A percentile compares a stretch with the other conserved stretches of the same genome.
Conservation (phyloP, 2,797 vertebrate species). For the Pithecia hirsuta region DNA sequence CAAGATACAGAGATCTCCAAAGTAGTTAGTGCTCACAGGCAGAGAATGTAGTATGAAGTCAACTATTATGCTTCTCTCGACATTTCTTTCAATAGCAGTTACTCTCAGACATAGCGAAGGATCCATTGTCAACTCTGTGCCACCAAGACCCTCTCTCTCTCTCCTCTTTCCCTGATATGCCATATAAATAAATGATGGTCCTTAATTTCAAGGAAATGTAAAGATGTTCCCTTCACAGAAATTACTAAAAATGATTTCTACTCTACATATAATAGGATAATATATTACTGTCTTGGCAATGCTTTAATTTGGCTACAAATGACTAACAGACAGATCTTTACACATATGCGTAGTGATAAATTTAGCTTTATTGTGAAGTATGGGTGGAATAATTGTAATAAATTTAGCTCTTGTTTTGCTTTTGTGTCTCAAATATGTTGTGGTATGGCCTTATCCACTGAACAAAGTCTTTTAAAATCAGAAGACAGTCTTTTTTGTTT, state of each 20-base stretch:
- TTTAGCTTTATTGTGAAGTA: slow-evolving; percentile 20
- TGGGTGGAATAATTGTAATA: not conserved
- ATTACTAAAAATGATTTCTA: not conserved
- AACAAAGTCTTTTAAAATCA: not conserved
- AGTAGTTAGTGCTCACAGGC: not conserved
- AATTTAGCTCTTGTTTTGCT: not conserved
- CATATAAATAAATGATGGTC: not conserved
- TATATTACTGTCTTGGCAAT: not conserved
- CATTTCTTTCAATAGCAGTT: not conserved
- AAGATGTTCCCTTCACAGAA: slow-evolving; percentile 1
- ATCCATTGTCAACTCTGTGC: not conserved
- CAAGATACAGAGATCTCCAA: not conserved
- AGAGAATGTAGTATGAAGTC: not conserved
- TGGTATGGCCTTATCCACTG: not conserved
- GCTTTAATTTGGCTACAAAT: slow-evolving; percentile 9
- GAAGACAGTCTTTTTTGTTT: not conserved
- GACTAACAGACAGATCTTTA: not conserved
- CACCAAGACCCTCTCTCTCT: not conserved
- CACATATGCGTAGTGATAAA: not conserved
- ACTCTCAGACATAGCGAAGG: not conserved
- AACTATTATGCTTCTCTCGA: not conserved
- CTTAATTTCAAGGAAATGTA: slow-evolving; percentile 19
- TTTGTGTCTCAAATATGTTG: not conserved
- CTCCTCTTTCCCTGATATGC: not conserved
- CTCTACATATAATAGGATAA: not conserved